phyloP scores from a whole-genome alignment of 2,113 vertebrate species.

The Oceanodroma tethys region DNA sequence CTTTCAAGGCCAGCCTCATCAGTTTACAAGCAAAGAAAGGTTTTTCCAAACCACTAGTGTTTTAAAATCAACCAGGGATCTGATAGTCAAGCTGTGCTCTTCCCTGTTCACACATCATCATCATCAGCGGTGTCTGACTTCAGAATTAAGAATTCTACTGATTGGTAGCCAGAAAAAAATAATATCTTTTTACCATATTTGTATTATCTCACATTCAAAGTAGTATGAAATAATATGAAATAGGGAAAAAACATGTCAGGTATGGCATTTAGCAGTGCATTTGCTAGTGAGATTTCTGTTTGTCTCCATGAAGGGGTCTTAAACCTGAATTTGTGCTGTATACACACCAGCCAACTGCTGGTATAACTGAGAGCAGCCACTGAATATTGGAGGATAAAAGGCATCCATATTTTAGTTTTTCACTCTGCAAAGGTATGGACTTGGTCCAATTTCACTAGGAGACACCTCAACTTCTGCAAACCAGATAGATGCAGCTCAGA shows the following conservation, averaged over 20 bases:
- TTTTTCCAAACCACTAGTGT: background rate
- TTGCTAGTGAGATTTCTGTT: background rate
- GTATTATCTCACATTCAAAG: background rate
- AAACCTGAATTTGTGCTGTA: background rate
- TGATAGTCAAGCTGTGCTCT: background rate
- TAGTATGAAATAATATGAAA: background rate
- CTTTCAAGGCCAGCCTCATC: background rate
- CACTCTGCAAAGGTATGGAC: background rate
- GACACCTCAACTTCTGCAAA: background rate
- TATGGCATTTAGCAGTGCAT: background rate
- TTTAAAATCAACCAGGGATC: background rate
- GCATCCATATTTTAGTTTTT: background rate
- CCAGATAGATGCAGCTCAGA: background rate
- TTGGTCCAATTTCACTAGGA: background rate
- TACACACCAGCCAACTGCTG: background rate
- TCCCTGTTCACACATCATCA: background rate
- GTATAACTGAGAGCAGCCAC: background rate
- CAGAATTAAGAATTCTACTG: background rate
- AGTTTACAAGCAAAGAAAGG: background rate
- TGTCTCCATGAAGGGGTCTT: background rate
- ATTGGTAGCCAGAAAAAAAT: background rate
- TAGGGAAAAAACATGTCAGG: background rate
- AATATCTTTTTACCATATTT: background rate
- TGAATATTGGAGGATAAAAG: background rate
- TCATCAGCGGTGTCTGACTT: accelerated